These are phyloP conservation scores for Drosophila fuyamai DNA, from an alignment of 1,140 invertebrate species.

Conservation along the genomic window DNA sequence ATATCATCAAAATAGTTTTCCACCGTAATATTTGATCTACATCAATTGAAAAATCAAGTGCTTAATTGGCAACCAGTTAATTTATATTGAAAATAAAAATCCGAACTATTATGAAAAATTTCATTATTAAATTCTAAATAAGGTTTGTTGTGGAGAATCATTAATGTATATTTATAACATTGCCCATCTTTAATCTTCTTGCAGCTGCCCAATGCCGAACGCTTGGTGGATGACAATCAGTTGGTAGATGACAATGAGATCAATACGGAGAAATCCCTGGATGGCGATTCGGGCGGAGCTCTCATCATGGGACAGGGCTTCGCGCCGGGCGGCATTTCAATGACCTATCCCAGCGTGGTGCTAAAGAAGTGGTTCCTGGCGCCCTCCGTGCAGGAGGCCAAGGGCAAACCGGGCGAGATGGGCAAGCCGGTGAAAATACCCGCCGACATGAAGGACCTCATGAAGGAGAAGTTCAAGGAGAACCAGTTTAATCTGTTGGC, in stretches of 20 bases:
- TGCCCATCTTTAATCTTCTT: too few species aligned
- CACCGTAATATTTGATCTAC: too few species aligned
- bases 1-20: too few species aligned
- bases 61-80: too few species aligned
- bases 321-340: constrained; percentile 73
- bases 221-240: constrained; percentile 76
- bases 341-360: constrained; percentile 77
- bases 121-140: too few species aligned
- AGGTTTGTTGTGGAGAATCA: too few species aligned
- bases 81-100: too few species aligned
- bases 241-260: constrained; percentile 84
- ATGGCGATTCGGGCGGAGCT: constrained; percentile 56
- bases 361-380: constrained; percentile 91
- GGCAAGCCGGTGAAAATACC: constrained; percentile 95
- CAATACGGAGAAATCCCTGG: constrained; percentile 82
- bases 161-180: too few species aligned
- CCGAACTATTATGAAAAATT: too few species aligned
- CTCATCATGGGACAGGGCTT: constrained; percentile 70
- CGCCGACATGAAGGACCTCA: constrained; percentile 92
- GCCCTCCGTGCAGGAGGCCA: constrained; percentile 88
- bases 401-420: constrained; percentile 93
- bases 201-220: constrained; percentile 75
- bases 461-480: constrained; percentile 98
- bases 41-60: too few species aligned
- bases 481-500: constrained; percentile 99